Evolutionary conservation across 2,888 invertebrate genomes (phyloP), one percentile per base, ranked within the genome.

Genomic region (Metacarcinus magister): DNA sequence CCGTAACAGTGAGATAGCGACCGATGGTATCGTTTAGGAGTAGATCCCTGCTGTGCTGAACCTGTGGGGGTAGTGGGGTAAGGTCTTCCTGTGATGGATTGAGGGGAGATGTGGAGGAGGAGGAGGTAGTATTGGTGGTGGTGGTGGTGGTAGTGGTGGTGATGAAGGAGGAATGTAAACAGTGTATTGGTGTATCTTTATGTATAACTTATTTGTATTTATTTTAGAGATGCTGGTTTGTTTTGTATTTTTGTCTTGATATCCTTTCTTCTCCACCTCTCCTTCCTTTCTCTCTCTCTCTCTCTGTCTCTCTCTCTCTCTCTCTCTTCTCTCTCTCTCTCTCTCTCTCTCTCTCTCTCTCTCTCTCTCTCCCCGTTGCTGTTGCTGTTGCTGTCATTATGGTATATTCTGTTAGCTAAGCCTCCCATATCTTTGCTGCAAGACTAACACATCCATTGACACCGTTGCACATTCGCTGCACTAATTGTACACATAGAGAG

Each of bases 1-100:
- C 67, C 67, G 67, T 67, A 67, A n/a, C 67, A n/a, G 67, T 67
- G 67, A 67, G 67, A n/a, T n/a, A n/a, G 67, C 67, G 67, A n/a
- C 67, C 19, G 67, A 67, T 67, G 19, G 67, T 19, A 19, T 67
- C 67, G 67, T 67, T 67, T 67, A n/a, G 67, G n/a, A n/a, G n/a
- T 19, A n/a, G n/a, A 23, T 23, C 67, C 67, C n/a, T 67, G 67
- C n/a, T 67, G 67, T 5, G 67, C n/a, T n/a, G 19, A 67, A 16
- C 23, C 5, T 0, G 67, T 23, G 67, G 13, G n/a, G 19, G 67
- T 19, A 67, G 23, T 1, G 23, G 67, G 67, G 19, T 1, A n/a
- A n/a, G 67, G n/a, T n/a, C n/a, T n/a, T n/a, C n/a, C n/a, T n/a
- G n/a, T n/a, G n/a, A n/a, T n/a, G n/a, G n/a, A n/a, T 19, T 19